Conservation (phyloP, 2,888 invertebrate species). For the Vandiemenella viatica region DNA sequence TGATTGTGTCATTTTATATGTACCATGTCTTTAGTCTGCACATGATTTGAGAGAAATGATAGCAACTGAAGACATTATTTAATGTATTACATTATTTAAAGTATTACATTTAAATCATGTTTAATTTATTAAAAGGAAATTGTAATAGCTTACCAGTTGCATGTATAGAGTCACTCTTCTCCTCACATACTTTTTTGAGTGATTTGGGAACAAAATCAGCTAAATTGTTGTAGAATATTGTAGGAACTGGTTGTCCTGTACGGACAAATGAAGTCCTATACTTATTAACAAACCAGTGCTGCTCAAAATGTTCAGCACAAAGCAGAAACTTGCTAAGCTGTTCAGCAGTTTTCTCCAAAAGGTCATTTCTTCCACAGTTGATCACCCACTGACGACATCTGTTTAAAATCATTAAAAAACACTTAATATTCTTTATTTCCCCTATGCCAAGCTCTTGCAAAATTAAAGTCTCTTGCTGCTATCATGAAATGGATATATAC, state of each 20-base stretch:
- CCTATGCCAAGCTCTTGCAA: too few species aligned
- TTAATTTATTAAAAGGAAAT: too few species aligned
- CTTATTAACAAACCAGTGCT: slow-evolving; percentile 13
- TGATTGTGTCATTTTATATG: too few species aligned
- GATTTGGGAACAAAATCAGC: slow-evolving; percentile 14
- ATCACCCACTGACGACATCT: slow-evolving; percentile 11
- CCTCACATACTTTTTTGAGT: slow-evolving; percentile 5
- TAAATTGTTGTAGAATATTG: slow-evolving; percentile 14
- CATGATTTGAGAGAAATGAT: too few species aligned
- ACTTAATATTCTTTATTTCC: too few species aligned
- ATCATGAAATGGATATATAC: too few species aligned
- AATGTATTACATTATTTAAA: too few species aligned
- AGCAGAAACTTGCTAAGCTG: slow-evolving; percentile 10
- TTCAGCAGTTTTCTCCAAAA: slow-evolving; percentile 11
- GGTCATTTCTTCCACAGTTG: slow-evolving; percentile 12
- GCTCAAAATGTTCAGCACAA: slow-evolving; percentile 16
- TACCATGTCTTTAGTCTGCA: too few species aligned
- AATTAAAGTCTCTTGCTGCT: too few species aligned
- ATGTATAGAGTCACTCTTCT: not conserved
- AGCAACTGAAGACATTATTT: too few species aligned
- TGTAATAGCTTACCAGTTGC: not conserved
- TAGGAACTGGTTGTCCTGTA: slow-evolving; percentile 10
- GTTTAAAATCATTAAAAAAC: too few species aligned
- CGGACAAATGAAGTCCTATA: slow-evolving; percentile 12
- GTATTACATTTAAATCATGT: too few species aligned